These are phyloP conservation scores for Torymus aiolomorphi DNA, from an alignment of 2,888 invertebrate genomes.

Conservation along the genomic window DNA sequence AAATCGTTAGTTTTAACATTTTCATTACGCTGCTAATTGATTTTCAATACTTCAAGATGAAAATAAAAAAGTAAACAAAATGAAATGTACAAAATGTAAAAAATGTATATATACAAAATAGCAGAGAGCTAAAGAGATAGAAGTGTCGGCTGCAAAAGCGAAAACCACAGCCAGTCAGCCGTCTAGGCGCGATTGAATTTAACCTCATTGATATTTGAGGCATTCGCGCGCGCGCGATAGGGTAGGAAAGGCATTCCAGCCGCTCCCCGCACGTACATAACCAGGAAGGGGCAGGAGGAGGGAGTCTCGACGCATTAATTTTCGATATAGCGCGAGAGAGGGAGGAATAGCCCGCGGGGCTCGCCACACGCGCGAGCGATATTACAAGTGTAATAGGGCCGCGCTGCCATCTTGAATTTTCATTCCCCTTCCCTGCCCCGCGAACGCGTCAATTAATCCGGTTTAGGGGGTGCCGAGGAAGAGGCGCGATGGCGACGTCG, in stretches of 20 bases:
- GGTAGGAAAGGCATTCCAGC: conserved; percentile 26
- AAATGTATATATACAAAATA: too few relatives aligned
- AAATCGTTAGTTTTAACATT: too few relatives aligned
- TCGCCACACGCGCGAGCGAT: conserved; percentile 59
- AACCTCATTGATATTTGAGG: conserved; percentile 33
- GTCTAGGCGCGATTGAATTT: too few relatives aligned
- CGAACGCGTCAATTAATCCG: conserved; percentile 70
- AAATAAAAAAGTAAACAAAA: too few relatives aligned
- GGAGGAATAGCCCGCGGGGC: conserved; percentile 18
- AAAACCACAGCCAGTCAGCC: too few relatives aligned
- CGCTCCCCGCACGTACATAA: not conserved
- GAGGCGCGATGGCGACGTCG: conserved; percentile 66
- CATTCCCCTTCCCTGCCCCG: conserved; percentile 64
- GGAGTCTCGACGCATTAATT: conserved; percentile 60
- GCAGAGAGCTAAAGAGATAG: too few relatives aligned
- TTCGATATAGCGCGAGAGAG: conserved; percentile 56
- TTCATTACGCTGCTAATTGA: too few relatives aligned
- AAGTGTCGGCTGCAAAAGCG: too few relatives aligned
- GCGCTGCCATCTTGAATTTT: conserved; percentile 72
- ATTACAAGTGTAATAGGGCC: conserved; percentile 72
- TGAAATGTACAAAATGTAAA: too few relatives aligned
- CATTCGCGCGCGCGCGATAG: not conserved
- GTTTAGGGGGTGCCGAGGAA: conserved; percentile 67
- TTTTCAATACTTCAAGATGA: too few relatives aligned
- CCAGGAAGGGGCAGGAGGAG: not conserved